Evolutionary conservation across 1,140 invertebrate species (phyloP).

Genomic region (Papilio polytes): DNA sequence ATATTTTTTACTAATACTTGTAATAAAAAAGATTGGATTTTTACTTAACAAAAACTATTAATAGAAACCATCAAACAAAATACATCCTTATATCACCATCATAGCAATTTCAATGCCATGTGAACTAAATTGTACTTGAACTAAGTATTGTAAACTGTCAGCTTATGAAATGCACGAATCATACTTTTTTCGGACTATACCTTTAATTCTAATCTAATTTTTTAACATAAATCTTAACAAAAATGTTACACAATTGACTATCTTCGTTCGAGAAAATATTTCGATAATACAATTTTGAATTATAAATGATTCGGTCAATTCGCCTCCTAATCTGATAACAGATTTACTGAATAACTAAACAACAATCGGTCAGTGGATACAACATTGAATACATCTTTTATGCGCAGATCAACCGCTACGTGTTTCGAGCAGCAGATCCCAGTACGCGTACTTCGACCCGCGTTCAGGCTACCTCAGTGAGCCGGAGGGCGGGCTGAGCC

Average conservation of each 20-base stretch:
- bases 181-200: not conserved
- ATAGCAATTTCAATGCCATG: too few species aligned
- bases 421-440: slow-evolving; percentile 70
- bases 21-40: too few species aligned
- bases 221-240: not conserved
- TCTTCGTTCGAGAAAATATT: not conserved
- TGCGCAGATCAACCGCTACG: slow-evolving; percentile 69
- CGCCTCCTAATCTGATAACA: too few species aligned
- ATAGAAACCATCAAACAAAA: too few species aligned
- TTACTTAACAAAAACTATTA: too few species aligned
- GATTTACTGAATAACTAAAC: not conserved
- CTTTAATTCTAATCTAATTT: not conserved
- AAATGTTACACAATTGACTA: not conserved
- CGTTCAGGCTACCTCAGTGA: slow-evolving; percentile 81
- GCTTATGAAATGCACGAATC: not conserved
- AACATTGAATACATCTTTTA: not conserved
- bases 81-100: too few species aligned
- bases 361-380: not conserved
- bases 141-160: slow-evolving; percentile 8
- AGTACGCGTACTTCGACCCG: slow-evolving; percentile 83
- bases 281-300: too few species aligned
- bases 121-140: too few species aligned
- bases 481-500: slow-evolving; percentile 74
- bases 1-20: too few species aligned
- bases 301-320: too few species aligned